Base-by-base conservation (phyloP, 1,140 invertebrate genomes). In the Colletes gigas region DNA sequence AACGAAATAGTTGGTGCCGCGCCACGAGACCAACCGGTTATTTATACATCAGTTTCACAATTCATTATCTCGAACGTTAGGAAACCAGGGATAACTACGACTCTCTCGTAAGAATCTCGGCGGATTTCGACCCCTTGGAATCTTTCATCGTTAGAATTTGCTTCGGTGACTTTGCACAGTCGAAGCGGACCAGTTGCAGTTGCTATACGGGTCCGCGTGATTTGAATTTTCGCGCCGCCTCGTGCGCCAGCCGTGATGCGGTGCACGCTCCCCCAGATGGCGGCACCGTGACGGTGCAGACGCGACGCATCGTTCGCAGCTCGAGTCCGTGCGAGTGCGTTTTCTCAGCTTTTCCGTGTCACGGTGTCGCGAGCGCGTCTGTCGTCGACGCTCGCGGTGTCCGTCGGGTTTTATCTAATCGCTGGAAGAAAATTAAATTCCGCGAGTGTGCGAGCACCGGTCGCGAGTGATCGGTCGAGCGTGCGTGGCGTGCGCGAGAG, bases 301-400 rank as follows among this genome's bases (percentile, higher is more conserved):
- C 71, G 67, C 65, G 54, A 52, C 54, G 17, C 52, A 44, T 39
- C 3, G 59, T 52, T 54, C 15, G 68, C 41, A 30, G n/a, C 15
- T 62, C 77, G 68, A 50, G 60, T 71, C 5, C 63, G 78, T 14
- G 21, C 17, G 75, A 70, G n/a, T 85, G 68, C 81, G 68, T 82
- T 78, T 59, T 76, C 73, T 65, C 59, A 82, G 85, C 85, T 87
- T 87, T 87, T 82, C 66, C 86, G 85, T 87, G 79, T 87, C 78
- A 82, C 71, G 75, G 85, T 86, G 73, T 83, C 76, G 81, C 59
- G 78, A 62, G 78, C 78, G 72, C 74, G 73, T 70, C 70, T 77
- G 68, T 85, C 76, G 63, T 79, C 76, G 81, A 78, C 78, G 66
- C 65, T 83, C 71, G 81, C 57, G 68, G 83, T 75, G 59, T 71